A percentile compares a stretch with the other conserved stretches of the same genome.
These are phyloP conservation scores for Bombus confusus DNA, from an alignment of 1,140 invertebrate species.

Conservation along the genomic window DNA sequence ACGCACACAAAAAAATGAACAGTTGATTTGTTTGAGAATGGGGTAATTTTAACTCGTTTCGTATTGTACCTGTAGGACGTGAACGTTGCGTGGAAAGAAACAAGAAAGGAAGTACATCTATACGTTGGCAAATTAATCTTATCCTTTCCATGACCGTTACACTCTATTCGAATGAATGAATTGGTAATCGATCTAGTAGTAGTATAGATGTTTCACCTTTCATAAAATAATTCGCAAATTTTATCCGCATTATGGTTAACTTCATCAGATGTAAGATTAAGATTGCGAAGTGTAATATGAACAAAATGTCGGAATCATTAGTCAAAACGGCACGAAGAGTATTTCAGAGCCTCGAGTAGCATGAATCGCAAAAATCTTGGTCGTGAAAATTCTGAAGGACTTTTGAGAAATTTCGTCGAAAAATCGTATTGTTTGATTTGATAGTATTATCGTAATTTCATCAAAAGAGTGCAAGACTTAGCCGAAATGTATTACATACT, in stretches of 20 bases:
- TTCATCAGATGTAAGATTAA: background rate
- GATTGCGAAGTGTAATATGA: background rate
- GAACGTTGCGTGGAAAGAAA: background rate
- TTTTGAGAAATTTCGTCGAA: background rate
- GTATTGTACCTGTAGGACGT: background rate
- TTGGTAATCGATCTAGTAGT: background rate
- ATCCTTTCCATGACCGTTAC: background rate
- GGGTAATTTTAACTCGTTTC: background rate
- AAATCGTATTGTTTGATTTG: slow-evolving; percentile 6
- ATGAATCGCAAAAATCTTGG: background rate
- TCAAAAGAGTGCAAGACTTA: slow-evolving; percentile 24
- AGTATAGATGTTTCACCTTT: no score
- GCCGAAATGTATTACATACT: background rate
- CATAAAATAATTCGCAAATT: background rate
- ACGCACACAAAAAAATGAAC: background rate
- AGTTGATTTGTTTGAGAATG: background rate
- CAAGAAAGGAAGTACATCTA: background rate
- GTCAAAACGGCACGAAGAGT: background rate
- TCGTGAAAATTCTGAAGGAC: background rate
- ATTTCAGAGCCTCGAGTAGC: background rate
- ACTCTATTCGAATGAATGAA: background rate
- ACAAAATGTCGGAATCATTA: background rate
- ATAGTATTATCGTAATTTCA: slow-evolving; percentile 1
- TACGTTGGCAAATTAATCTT: background rate
- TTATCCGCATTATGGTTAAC: background rate